Evolutionary conservation across 2,888 invertebrate genomes (phyloP).

Genomic region (Agonopterix heracliana): DNA sequence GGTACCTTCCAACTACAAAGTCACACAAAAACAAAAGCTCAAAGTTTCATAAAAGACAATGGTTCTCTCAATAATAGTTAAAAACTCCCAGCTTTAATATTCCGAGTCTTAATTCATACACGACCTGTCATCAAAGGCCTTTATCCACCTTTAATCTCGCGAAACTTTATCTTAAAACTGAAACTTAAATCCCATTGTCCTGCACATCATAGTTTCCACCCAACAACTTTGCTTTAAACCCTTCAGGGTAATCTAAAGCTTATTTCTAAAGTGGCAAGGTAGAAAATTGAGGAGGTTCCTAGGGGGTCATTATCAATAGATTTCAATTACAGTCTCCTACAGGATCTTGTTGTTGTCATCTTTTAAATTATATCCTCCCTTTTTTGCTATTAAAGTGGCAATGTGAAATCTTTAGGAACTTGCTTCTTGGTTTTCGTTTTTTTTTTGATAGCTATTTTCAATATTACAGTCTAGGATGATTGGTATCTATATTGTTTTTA

Average conservation of each 20-base stretch:
- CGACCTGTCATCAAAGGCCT: slow-evolving; percentile 22
- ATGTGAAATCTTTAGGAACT: slow-evolving; percentile 3
- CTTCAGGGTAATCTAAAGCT: slow-evolving; percentile 10
- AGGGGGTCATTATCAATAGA: slow-evolving; percentile 27
- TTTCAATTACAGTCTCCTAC: slow-evolving; percentile 28
- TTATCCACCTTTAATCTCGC: slow-evolving; percentile 25
- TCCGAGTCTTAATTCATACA: slow-evolving; percentile 15
- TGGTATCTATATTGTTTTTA: too few relatives aligned
- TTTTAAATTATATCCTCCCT: slow-evolving; percentile 29
- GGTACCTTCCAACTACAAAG: too few relatives aligned
- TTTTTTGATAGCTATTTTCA: not conserved
- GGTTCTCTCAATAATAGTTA: too few relatives aligned
- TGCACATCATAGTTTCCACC: slow-evolving; percentile 25
- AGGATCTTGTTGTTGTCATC: slow-evolving; percentile 31
- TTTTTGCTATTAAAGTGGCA: slow-evolving; percentile 19
- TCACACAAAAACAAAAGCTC: too few relatives aligned
- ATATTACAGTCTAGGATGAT: not conserved
- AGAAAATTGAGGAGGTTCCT: slow-evolving; percentile 8
- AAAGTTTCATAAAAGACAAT: too few relatives aligned
- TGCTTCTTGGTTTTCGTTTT: not conserved
- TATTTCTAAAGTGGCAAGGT: slow-evolving; percentile 11
- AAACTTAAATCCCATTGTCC: slow-evolving; percentile 25
- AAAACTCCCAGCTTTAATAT: not conserved
- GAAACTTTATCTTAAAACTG: slow-evolving; percentile 21
- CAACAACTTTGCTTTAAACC: slow-evolving; percentile 15